Conservation (phyloP, 2,888 invertebrate species). For the Stenodera caucasica region DNA sequence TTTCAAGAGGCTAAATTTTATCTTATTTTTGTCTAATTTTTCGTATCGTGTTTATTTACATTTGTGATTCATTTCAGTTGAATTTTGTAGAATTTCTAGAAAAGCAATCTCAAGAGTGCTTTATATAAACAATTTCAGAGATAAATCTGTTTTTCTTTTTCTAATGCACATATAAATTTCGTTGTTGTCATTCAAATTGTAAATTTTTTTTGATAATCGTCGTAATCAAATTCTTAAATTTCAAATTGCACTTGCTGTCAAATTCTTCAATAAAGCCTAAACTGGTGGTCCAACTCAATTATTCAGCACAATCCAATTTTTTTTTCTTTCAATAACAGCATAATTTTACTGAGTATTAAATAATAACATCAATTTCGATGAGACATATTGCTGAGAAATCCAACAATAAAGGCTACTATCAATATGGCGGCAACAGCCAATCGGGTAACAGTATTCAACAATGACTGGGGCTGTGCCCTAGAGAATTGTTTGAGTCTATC, state of each 20-base stretch:
- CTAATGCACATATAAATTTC: no score
- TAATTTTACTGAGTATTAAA: neutral
- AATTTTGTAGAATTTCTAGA: neutral
- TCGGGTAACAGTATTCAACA: slow-evolving; percentile 37
- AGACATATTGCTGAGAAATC: slow-evolving; percentile 10
- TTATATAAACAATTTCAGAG: neutral
- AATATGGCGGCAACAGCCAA: slow-evolving; percentile 51
- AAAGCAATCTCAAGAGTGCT: neutral
- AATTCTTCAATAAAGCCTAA: no score
- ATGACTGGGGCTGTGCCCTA: slow-evolving; percentile 35
- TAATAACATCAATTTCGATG: neutral
- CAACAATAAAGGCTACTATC: slow-evolving; percentile 29
- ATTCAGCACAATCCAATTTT: no score
- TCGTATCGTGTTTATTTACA: neutral
- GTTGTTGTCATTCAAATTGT: no score
- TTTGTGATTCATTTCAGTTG: neutral
- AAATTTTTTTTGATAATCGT: no score
- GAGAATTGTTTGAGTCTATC: slow-evolving; percentile 18
- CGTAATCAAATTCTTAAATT: no score
- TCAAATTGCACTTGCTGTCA: no score
- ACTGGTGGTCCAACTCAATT: no score
- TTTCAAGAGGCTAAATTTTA: no score
- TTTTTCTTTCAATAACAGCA: neutral
- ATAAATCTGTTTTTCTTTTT: no score
- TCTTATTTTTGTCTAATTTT: neutral